Conservation (phyloP, 2,113 vertebrate species). For the Podocnemis expansa region DNA sequence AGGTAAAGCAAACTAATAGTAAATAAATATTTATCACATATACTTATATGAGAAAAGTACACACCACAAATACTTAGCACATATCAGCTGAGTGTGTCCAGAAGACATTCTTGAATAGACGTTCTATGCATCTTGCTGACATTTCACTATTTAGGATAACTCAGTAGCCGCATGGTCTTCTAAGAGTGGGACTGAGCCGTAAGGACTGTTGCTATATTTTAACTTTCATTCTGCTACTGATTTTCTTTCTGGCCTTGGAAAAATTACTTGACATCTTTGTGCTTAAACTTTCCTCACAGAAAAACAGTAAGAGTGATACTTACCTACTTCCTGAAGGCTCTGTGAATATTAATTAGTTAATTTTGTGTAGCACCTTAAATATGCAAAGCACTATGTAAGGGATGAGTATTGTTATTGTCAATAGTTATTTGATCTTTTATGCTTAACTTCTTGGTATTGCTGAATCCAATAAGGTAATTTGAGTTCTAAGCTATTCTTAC, state of each 20-base stretch:
- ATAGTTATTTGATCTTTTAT: not conserved
- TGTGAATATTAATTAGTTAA: not conserved
- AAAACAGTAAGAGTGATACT: not conserved
- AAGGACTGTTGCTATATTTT: not conserved
- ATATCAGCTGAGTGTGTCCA: not conserved
- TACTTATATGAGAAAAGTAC: too few species aligned
- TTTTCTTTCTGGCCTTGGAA: not conserved
- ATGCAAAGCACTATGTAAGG: not conserved
- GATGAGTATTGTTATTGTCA: not conserved
- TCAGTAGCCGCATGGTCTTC: not conserved
- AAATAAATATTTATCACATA: not conserved
- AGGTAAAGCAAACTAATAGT: constrained; percentile 4
- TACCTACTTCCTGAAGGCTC: not conserved
- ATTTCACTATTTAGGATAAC: not conserved
- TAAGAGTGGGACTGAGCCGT: not conserved
- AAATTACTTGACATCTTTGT: not conserved
- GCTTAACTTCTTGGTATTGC: not conserved
- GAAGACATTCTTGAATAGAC: not conserved
- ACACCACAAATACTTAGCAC: not conserved
- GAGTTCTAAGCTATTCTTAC: not conserved
- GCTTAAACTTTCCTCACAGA: not conserved
- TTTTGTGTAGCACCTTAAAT: not conserved
- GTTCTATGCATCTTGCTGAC: not conserved
- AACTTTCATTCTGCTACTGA: not conserved
- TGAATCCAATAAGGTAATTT: not conserved